phyloP scores from a whole-genome alignment of 1,140 invertebrate species.

The Nautilus pompilius region DNA sequence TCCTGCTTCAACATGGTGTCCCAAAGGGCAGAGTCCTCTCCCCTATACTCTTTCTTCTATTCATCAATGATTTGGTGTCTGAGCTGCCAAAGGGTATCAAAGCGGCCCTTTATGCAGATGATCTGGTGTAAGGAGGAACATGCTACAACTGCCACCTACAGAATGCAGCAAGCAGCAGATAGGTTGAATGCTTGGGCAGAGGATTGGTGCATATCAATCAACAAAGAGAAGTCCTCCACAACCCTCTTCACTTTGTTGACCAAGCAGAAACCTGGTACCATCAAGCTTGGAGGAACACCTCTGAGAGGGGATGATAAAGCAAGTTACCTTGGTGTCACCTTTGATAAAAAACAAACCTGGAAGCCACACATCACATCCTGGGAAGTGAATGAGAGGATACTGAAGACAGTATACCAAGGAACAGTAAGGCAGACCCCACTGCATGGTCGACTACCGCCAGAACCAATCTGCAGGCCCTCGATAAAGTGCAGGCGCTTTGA shows the following conservation, averaged over 20 bases:
- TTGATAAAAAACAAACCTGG: constrained; percentile 12
- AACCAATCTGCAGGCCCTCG: no score
- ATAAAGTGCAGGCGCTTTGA: no score
- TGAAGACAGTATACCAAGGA: no score
- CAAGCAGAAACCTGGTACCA: constrained; percentile 11
- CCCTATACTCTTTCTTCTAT: no score
- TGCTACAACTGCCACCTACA: constrained; percentile 9
- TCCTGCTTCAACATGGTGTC: no score
- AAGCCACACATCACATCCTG: constrained; percentile 2
- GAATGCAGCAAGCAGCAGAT: constrained; percentile 11
- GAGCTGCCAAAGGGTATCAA: no score
- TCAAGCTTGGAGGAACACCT: constrained; percentile 6
- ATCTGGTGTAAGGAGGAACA: constrained; percentile 10
- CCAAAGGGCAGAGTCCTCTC: no score
- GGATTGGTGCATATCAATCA: constrained; percentile 10
- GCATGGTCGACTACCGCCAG: no score
- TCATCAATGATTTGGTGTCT: no score
- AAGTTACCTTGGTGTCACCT: constrained; percentile 11
- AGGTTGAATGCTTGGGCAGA: no score
- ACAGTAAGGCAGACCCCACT: no score
- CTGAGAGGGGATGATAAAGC: constrained; percentile 7
- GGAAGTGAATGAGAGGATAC: constrained; percentile 8
- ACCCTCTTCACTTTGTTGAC: constrained; percentile 17
- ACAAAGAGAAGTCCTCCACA: constrained; percentile 13
- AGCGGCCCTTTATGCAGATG: neutral